Conservation (phyloP, 2,113 vertebrate species). For the Ceuthmochares aereus region DNA sequence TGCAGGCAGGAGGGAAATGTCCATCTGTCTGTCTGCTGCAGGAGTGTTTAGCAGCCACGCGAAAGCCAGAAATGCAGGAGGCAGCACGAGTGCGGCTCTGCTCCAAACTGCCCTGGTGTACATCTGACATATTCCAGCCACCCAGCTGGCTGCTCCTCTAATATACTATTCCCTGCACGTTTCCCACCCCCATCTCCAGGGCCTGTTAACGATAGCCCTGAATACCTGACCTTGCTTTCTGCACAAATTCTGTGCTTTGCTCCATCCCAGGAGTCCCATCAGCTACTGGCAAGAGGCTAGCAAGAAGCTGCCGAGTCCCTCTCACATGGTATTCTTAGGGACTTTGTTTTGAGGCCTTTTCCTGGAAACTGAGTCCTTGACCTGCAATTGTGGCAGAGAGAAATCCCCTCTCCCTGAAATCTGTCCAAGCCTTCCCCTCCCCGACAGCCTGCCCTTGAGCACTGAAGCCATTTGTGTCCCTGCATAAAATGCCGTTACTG, state of each 20-base stretch:
- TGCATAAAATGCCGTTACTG: background rate
- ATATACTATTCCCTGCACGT: background rate
- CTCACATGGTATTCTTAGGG: accelerated
- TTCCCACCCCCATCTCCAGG: background rate
- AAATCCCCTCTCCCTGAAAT: background rate
- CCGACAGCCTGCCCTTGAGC: background rate
- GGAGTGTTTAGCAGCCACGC: background rate
- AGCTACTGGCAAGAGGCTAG: background rate
- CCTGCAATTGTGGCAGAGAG: background rate
- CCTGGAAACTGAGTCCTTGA: background rate
- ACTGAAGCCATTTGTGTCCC: background rate
- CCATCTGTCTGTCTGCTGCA: accelerated
- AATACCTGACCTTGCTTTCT: background rate
- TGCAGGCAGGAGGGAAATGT: background rate
- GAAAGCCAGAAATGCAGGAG: background rate
- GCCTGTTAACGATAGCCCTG: background rate
- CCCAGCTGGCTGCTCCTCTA: background rate
- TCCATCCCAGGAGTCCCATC: background rate
- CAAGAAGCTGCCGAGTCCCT: background rate
- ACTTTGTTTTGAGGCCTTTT: background rate
- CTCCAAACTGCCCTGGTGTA: background rate
- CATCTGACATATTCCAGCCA: background rate
- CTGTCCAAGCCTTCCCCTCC: background rate
- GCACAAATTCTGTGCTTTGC: background rate
- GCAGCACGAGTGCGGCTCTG: accelerated